A percentile compares a stretch with the other conserved stretches of the same genome.
phyloP scores from a whole-genome alignment of 2,888 invertebrate species.

The Leucoptera coffeella region DNA sequence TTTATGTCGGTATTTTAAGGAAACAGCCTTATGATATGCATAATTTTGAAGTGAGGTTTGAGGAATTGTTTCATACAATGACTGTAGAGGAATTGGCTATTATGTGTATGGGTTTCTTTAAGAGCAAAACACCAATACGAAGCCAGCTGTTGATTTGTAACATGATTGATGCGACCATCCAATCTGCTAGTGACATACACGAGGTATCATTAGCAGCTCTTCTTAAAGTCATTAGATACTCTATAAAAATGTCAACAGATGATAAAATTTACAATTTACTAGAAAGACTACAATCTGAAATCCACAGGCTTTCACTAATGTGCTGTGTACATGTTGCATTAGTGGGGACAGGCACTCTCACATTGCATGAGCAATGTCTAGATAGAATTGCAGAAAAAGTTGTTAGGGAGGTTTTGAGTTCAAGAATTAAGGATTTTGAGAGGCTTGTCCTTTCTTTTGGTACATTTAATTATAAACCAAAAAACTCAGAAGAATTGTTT shows the following conservation, averaged over 20 bases:
- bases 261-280: conserved; percentile 43
- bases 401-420: conserved; percentile 25
- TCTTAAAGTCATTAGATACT: conserved; percentile 59
- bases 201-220: conserved; percentile 62
- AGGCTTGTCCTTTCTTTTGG: conserved; percentile 57
- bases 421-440: conserved; percentile 71
- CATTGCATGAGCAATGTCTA: conserved; percentile 25
- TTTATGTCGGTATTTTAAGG: conserved; percentile 57
- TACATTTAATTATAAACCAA: conserved; percentile 53
- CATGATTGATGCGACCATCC: conserved; percentile 45
- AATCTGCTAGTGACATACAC: conserved; percentile 45
- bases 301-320: conserved; percentile 54
- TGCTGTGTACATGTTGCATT: conserved; percentile 62
- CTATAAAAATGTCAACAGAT: conserved; percentile 27
- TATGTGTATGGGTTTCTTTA: conserved; percentile 72
- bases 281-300: conserved; percentile 43
- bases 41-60: conserved; percentile 57
- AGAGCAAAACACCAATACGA: conserved; percentile 60
- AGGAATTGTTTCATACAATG: conserved; percentile 45
- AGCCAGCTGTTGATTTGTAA: conserved; percentile 34
- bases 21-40: conserved; percentile 54
- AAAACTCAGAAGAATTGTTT: conserved; percentile 24
- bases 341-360: conserved; percentile 45
- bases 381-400: conserved; percentile 44
- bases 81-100: conserved; percentile 63